Base-by-base conservation (phyloP, 1,140 invertebrate genomes). In the Heliconius melpomene region DNA sequence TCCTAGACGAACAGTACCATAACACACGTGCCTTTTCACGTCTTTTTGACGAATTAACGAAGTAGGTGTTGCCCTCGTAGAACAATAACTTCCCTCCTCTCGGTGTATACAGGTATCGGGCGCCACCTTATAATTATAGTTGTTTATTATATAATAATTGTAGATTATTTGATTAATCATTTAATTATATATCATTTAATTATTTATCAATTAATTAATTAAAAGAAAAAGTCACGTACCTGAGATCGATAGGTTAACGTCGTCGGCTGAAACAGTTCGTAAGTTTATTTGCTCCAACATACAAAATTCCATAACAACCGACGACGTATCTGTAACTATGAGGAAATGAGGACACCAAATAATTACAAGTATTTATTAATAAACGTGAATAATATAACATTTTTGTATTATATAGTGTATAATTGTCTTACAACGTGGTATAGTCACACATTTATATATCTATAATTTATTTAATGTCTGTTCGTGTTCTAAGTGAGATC, bases 1-100 rank as follows among this genome's bases (percentile, higher is more conserved):
- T 92, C 72, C 92, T 82, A 13, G 90, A 90, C 2, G 90, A 93
- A 72, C 91, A 92, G 82, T 91, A 92, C 92, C 90, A 93, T 2
- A 92, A 83, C 18, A 88, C 83, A 7, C 88, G 83, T 1, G 86
- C 77, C 46, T 86, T 87, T 57, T 86, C 82, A 52, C 85, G 86
- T 9, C 85, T 86, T 54, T 89, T 90, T n/a, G 86, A 83, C 38
- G 86, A 89, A 75, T 92, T 90, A 32, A 91, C 86, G 86, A 89
- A 93, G 83, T 86, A 93, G 0, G 90, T 92, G 78, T 93, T 89
- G 29, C 91, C 90, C 50, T 86, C 82, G 85, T 87, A 90, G 82
- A 87, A 89, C 38, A 91, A 85, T 66, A 91, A 85, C 52, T 87
- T 86, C 20, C 85, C 87, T 38, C 91, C 88, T 52, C 88, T 85